Base-by-base conservation (phyloP, 2,888 invertebrate species). In the Gerosis bhagava region DNA sequence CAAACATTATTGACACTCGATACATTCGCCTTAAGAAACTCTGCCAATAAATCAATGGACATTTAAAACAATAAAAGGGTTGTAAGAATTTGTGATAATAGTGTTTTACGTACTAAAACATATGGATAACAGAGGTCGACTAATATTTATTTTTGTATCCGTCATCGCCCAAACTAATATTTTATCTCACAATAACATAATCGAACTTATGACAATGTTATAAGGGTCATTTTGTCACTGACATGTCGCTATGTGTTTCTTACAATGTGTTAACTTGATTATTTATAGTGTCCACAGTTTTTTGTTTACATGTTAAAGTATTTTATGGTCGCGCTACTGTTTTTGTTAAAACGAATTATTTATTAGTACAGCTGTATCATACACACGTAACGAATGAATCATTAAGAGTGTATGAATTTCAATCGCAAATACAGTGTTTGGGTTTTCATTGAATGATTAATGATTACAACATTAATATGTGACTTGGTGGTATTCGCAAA, bases 31-130 rank as follows among this genome's bases (percentile, higher is more conserved):
- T 17, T 49, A 40, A 53, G 62, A 55, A 49, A 48, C 53, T 56
- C 58, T 54, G 47, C 47, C 53, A 28, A 41, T 17, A 44, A 50
- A n/a, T n/a, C 54, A 51, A 52, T 51, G 55, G 45, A 59, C 56
- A 54, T 57, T 59, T 56, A 57, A 51, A 54, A 51, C 51, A 54
- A 55, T 50, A 34, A 67, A 65, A 61, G 59, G 56, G 57, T 68
- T 61, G 51, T 56, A 24, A 62, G 58, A 62, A 66, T 64, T n/a
- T 64, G 56, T 61, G 57, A 63, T 61, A 56, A 54, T 63, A 64
- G 50, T 51, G 55, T 67, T 71, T 63, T 62, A 53, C 53, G 13
- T 26, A 28, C 16, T 16, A 5, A 37, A 42, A 56, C 60, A 63
- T 64, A 37, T 45, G 45, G 45, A 22, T 15, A 13, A 22, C 36